Conservation (phyloP, 2,888 invertebrate species). For the Thyatira batis region DNA sequence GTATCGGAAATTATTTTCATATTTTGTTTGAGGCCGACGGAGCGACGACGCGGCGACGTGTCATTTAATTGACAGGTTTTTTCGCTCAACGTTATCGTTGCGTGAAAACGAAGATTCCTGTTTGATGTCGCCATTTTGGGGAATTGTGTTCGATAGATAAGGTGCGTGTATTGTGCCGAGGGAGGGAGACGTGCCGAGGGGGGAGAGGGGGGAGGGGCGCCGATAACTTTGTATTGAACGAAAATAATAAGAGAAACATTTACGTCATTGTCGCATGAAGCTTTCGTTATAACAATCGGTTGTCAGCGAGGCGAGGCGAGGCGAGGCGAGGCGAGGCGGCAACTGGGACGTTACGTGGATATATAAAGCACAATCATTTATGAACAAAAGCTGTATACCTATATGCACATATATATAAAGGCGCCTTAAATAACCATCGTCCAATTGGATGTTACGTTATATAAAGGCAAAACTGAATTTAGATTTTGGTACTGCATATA, state of each 20-base stretch:
- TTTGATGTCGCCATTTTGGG: not conserved
- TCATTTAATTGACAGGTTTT: not conserved
- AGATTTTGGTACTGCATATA: too few relatives aligned
- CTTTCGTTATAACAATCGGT: not conserved
- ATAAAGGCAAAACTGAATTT: too few relatives aligned
- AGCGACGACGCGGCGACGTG: not conserved
- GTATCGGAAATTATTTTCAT: not conserved
- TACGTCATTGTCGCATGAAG: not conserved
- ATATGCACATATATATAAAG: too few relatives aligned
- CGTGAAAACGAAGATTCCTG: not conserved
- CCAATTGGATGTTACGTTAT: too few relatives aligned
- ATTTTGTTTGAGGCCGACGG: not conserved
- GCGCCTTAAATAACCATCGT: too few relatives aligned
- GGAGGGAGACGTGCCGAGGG: not conserved
- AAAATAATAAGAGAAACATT: not conserved
- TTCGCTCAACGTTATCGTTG: not conserved
- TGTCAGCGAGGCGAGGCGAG: not conserved
- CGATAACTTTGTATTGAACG: not conserved
- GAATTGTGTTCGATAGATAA: not conserved
- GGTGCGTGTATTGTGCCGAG: not conserved
- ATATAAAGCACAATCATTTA: not conserved
- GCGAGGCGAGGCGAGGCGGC: not conserved
- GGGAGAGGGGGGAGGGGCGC: not conserved
- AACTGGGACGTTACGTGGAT: not conserved
- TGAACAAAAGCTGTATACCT: not conserved